Conservation (phyloP, 2,113 vertebrate species). For the Seriola dumerili region DNA sequence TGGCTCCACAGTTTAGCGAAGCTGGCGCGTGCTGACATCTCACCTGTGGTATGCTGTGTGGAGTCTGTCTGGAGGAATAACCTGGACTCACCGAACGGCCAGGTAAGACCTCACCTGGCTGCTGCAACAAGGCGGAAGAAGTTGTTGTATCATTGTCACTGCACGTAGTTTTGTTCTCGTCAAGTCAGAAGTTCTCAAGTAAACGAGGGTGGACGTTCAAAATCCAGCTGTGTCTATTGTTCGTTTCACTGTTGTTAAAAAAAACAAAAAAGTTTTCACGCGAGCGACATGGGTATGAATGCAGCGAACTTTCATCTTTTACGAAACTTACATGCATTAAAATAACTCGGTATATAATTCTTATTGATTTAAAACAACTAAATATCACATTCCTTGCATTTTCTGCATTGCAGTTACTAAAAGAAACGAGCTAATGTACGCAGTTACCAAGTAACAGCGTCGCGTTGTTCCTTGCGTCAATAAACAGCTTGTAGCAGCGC, state of each 20-base stretch:
- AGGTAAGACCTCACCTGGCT: slow-evolving; percentile 76
- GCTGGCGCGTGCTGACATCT: slow-evolving; percentile 60
- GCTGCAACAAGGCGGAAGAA: background rate
- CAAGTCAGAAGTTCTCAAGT: too few relatives aligned
- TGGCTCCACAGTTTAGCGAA: slow-evolving; percentile 35
- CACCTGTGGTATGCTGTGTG: slow-evolving; percentile 68
- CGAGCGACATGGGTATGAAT: background rate
- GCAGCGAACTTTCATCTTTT: background rate
- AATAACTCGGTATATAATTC: background rate
- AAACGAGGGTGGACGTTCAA: too few relatives aligned
- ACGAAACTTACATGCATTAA: background rate
- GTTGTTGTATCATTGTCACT: accelerated
- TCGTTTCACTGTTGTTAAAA: background rate
- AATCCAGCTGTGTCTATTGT: background rate
- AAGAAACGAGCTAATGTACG: too few relatives aligned
- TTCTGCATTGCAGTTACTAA: too few relatives aligned
- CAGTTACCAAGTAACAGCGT: background rate
- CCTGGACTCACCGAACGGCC: slow-evolving; percentile 43
- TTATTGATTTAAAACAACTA: background rate
- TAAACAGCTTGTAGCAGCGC: background rate
- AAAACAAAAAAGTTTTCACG: background rate
- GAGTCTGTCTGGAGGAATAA: slow-evolving; percentile 24
- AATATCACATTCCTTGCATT: background rate
- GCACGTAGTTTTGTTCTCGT: background rate
- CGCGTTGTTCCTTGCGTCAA: background rate